These are phyloP conservation scores for Otis tarda DNA, from an alignment of 2,113 vertebrate species.

Conservation along the genomic window DNA sequence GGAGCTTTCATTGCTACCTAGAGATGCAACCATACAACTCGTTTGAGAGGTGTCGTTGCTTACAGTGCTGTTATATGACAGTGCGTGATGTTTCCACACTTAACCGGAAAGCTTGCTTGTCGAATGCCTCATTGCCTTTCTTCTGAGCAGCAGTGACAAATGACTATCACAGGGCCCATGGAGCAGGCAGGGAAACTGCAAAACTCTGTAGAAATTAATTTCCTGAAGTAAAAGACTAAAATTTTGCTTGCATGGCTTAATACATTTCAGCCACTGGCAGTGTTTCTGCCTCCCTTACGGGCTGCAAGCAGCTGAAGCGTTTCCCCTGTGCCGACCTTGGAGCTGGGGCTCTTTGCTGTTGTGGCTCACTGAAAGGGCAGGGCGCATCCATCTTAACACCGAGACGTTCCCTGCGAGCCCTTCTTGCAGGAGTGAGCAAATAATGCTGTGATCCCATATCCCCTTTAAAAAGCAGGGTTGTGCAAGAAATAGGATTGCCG, in stretches of 20 bases:
- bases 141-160: constrained; percentile 25
- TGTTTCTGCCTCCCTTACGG: background rate
- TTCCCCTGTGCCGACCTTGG: background rate
- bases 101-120: constrained; percentile 43
- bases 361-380: background rate
- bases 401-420: background rate
- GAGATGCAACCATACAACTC: background rate
- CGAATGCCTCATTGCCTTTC: constrained; percentile 41
- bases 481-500: background rate
- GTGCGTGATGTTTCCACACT: background rate
- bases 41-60: background rate
- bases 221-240: background rate
- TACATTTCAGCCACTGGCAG: background rate
- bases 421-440: background rate
- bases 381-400: background rate
- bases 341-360: background rate
- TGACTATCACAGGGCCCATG: background rate
- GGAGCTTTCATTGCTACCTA: background rate
- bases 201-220: constrained; percentile 12
- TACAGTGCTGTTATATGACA: background rate
- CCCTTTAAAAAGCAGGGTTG: background rate
- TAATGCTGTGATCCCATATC: rapidly evolving
- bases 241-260: background rate
- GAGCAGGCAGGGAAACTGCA: background rate
- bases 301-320: background rate